Conservation (phyloP, 2,888 invertebrate species). For the Melitaea athalia region DNA sequence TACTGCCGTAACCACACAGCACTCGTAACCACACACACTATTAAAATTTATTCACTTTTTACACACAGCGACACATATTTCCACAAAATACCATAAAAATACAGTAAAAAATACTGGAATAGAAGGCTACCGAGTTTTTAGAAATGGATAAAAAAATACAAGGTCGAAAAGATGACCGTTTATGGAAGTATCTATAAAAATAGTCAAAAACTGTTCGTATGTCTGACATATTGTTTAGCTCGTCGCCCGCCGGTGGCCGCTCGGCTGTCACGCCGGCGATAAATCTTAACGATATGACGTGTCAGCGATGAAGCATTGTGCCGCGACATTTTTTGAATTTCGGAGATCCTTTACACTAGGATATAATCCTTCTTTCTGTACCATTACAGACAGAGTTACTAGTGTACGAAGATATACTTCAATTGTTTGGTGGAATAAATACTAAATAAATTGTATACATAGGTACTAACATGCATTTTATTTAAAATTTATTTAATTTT, state of each 20-base stretch:
- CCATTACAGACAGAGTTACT: not conserved
- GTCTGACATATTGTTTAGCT: slow-evolving; percentile 30
- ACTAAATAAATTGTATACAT: no score
- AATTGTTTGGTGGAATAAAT: not conserved
- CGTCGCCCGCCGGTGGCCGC: slow-evolving; percentile 9
- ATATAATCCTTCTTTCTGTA: not conserved
- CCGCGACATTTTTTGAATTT: slow-evolving; percentile 7
- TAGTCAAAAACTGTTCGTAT: not conserved
- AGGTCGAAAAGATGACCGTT: no score
- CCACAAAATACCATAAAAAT: no score
- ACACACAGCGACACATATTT: no score
- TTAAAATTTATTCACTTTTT: no score
- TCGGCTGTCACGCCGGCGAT: slow-evolving; percentile 26
- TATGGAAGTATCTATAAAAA: not conserved
- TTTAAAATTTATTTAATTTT: no score
- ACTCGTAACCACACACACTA: no score
- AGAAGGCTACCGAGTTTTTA: not conserved
- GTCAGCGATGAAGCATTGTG: slow-evolving; percentile 26
- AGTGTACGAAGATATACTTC: not conserved
- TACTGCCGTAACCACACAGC: no score
- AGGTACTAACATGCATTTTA: no score
- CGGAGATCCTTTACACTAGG: not conserved
- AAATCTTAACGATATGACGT: slow-evolving; percentile 28
- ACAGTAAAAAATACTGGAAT: not conserved
- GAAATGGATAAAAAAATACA: no score